Conservation (phyloP, 1,140 invertebrate species). For the Triops longicaudatus region DNA sequence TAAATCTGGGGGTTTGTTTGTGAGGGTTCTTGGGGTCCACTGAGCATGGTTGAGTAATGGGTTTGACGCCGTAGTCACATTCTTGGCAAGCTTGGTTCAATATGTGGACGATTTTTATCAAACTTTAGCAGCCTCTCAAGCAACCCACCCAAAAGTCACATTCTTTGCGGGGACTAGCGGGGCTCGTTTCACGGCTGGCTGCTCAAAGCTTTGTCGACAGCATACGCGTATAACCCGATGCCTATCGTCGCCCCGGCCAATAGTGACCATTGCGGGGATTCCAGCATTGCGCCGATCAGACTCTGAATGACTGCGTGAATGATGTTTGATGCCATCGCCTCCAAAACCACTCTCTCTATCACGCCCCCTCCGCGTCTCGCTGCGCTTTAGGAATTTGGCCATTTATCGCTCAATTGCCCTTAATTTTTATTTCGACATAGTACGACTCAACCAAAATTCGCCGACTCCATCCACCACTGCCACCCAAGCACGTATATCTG, state of each 20-base stretch:
- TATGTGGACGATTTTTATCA: not conserved
- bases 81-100: not conserved
- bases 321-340: not conserved
- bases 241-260: not conserved
- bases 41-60: not conserved
- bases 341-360: not conserved
- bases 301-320: not conserved
- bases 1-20: not conserved
- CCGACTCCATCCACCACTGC: not conserved
- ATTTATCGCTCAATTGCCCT: not conserved
- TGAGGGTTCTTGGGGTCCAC: not conserved
- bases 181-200: not conserved
- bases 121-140: not conserved
- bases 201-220: constrained; percentile 10
- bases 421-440: not conserved
- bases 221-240: constrained; percentile 3
- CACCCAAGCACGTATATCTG: not conserved
- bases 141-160: not conserved
- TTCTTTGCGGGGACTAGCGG: not conserved
- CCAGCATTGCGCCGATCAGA: not conserved
- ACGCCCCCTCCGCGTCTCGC: not conserved
- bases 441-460: too few species aligned
- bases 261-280: not conserved
- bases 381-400: not conserved
- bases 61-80: not conserved